Base-by-base conservation (phyloP, 2,888 invertebrate genomes). In the Sipha maydis region DNA sequence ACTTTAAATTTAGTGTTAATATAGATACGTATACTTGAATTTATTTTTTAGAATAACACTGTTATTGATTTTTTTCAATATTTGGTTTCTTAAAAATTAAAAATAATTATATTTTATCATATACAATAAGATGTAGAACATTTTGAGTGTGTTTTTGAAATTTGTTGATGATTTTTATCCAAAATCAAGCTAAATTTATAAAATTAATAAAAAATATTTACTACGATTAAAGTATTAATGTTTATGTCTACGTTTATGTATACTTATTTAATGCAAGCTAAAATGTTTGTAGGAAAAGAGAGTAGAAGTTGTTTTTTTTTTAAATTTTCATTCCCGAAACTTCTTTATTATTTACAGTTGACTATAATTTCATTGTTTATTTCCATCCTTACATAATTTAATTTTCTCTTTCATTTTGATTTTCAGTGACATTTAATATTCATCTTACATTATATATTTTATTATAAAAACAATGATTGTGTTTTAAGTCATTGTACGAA, bases 381-480 rank as follows among this genome's bases (percentile, higher is more conserved):
- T 85, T 85, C 17, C 77, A 21, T 67, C 67, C 31, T 48, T 67
- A 67, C 31, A 67, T 77, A 85, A 85, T 85, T 77, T 48, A 67
- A 85, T 85, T 84, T 85, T 69, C 38, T 83, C 56, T 83, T 83
- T 73, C 28, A 25, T 85, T 77, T 77, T 69, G 48, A 85, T 85
- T 85, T 77, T 77, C n/a, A 19, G 85, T 77, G 77, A 48, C 67
- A 48, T 85, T 77, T 85, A 85, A 77, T 85, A 77, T 76, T 83
- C 38, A 83, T 83, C 73, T 73, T 76, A 77, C 67, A 76, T 76
- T 83, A 21, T 75, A 75, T 83, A 61, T 61, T 61, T 71, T 83
- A 48, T 71, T 83, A 83, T 75, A 56, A 73, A 56, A 76, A 77
- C 48, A 67, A 85, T 85, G 11, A 75, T 69, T 56, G 83, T 67